These are phyloP conservation scores for Yponomeuta sedellus DNA, from an alignment of 2,888 invertebrate genomes.

Conservation along the genomic window DNA sequence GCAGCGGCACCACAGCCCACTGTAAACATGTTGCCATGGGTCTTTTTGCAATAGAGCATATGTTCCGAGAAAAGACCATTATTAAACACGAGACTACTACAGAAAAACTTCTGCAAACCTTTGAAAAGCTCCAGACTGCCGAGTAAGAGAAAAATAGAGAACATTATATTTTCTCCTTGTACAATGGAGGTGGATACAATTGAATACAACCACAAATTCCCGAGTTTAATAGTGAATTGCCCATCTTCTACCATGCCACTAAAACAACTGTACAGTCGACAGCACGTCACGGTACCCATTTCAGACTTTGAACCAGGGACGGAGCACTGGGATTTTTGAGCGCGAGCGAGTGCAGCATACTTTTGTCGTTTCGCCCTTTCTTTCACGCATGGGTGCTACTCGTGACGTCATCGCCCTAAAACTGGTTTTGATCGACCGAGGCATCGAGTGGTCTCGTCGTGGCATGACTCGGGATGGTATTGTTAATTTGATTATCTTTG, in stretches of 20 bases:
- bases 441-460: no score
- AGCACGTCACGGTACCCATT: no score
- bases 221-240: not conserved
- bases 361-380: no score
- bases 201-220: not conserved
- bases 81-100: not conserved
- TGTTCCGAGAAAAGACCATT: not conserved
- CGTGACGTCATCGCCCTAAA: no score
- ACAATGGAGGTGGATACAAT: not conserved
- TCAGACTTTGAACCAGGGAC: no score
- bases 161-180: constrained; percentile 1
- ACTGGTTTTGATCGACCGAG: no score
- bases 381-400: no score
- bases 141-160: not conserved
- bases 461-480: no score
- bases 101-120: not conserved
- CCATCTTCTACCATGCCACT: constrained; percentile 9
- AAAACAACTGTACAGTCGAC: constrained; percentile 7
- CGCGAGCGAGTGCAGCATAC: no score
- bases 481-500: no score
- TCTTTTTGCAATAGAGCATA: not conserved
- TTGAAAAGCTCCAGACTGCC: not conserved
- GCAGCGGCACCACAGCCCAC: not conserved
- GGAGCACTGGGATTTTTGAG: no score
- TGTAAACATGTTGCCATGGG: constrained; percentile 2